A percentile compares a stretch with the other conserved stretches of the same genome.
These are phyloP conservation scores for Drosophila cognata DNA, from an alignment of 2,888 invertebrate species.

Conservation along the genomic window DNA sequence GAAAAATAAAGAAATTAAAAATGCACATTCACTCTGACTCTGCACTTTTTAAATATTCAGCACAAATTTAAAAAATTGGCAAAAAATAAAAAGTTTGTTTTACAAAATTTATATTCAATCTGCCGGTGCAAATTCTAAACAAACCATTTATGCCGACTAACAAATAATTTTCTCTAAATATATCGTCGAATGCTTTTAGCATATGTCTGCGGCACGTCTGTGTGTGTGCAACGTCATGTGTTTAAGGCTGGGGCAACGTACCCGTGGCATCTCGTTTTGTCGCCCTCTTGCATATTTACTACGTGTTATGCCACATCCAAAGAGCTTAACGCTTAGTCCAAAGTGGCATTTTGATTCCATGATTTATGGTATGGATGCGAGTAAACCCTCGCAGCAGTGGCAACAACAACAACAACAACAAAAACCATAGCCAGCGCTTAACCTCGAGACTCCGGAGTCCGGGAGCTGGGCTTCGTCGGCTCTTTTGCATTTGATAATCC, in stretches of 20 bases:
- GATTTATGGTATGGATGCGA: conserved; percentile 65
- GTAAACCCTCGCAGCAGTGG: conserved; percentile 46
- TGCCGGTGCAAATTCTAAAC: neutral
- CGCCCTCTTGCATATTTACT: conserved; percentile 61
- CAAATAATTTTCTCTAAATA: neutral
- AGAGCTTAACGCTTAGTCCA: conserved; percentile 71
- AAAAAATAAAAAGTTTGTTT: neutral
- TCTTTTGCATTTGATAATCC: conserved; percentile 79
- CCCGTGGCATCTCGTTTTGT: conserved; percentile 20
- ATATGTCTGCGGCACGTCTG: conserved; percentile 18
- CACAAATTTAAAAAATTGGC: neutral
- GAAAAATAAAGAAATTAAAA: neutral
- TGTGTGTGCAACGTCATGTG: conserved; percentile 34
- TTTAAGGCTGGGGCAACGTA: conserved; percentile 1
- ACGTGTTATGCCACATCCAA: conserved; percentile 72
- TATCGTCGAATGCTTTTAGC: conserved; percentile 11
- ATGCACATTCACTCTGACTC: neutral
- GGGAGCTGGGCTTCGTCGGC: conserved; percentile 17
- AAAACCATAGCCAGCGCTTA: conserved; percentile 4
- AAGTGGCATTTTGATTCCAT: conserved; percentile 79
- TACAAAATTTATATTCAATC: neutral
- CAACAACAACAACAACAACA: conserved; percentile 25
- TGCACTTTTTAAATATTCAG: neutral
- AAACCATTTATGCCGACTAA: neutral
- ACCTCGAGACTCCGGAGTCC: conserved; percentile 12